A percentile compares a stretch with the other conserved stretches of the same genome.
Conservation (phyloP, 2,113 vertebrate genomes). For the Hipposideros armiger region DNA sequence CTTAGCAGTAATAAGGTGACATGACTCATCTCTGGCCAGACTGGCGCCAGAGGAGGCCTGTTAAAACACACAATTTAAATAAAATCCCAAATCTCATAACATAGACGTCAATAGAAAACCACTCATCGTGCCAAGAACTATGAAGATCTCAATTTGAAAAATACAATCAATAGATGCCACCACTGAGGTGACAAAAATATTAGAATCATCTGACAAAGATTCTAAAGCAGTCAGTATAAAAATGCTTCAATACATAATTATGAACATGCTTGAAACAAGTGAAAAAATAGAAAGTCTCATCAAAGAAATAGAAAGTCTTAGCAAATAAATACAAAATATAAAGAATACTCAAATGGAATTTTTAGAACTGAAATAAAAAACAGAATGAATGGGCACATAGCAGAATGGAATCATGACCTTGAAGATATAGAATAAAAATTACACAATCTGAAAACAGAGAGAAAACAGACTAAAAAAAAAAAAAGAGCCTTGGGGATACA, state of each 20-base stretch:
- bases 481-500: background rate
- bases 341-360: background rate
- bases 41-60: background rate
- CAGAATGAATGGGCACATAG: background rate
- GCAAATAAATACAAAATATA: slow-evolving; percentile 18
- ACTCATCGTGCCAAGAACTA: background rate
- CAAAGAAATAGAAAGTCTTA: background rate
- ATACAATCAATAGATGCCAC: background rate
- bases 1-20: background rate
- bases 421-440: slow-evolving; percentile 20
- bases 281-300: background rate
- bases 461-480: background rate
- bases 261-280: background rate
- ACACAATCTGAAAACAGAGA: background rate
- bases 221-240: background rate
- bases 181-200: background rate
- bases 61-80: slow-evolving; percentile 35
- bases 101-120: slow-evolving; percentile 15
- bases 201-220: background rate
- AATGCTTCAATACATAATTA: background rate
- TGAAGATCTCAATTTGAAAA: slow-evolving; percentile 21
- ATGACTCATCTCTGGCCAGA: background rate
- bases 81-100: background rate
- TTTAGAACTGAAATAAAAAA: slow-evolving; percentile 7
- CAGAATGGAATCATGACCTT: background rate